Evolutionary conservation across 2,888 invertebrate genomes (phyloP).

Genomic region (Zygaena filipendulae): DNA sequence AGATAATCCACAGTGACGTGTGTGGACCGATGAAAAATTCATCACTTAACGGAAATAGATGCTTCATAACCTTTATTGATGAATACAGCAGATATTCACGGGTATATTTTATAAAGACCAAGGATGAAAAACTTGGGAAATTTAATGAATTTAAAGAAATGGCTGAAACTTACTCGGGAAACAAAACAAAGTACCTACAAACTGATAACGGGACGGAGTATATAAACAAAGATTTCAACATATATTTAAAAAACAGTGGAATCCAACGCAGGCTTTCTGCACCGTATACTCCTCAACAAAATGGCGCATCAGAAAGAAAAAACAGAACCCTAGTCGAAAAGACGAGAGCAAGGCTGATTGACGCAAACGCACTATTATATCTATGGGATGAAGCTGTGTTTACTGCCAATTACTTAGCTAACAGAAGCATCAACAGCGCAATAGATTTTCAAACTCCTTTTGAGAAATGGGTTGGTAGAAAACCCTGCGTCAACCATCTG

Average conservation of each 20-base stretch:
- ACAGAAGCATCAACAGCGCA: slow-evolving; percentile 4
- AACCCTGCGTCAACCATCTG: slow-evolving; percentile 10
- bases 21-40: slow-evolving; percentile 2
- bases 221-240: slow-evolving; percentile 5
- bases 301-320: slow-evolving; percentile 4
- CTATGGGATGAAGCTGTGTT: slow-evolving; percentile 9
- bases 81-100: slow-evolving; percentile 10
- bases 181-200: slow-evolving; percentile 2
- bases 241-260: slow-evolving; percentile 2
- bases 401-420: slow-evolving; percentile 6
- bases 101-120: slow-evolving; percentile 10
- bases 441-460: slow-evolving; percentile 3
- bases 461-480: slow-evolving; percentile 3
- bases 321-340: slow-evolving; percentile 9
- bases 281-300: slow-evolving; percentile 10
- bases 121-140: slow-evolving; percentile 6
- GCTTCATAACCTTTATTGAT: slow-evolving; percentile 12
- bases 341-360: slow-evolving; percentile 3
- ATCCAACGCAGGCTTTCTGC: slow-evolving; percentile 3
- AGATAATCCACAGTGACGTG: slow-evolving; percentile 11
- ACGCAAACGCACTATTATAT: slow-evolving; percentile 1
- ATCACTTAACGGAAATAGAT: slow-evolving; percentile 4
- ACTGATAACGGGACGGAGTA: slow-evolving; percentile 7
- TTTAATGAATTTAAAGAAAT: slow-evolving; percentile 10
- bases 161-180: slow-evolving; percentile 4